Percentiles rank a stretch among this genome's conserved stretches.
Evolutionary conservation across 2,888 invertebrate species (phyloP).

Genomic region (Endomychus coccineus): DNA sequence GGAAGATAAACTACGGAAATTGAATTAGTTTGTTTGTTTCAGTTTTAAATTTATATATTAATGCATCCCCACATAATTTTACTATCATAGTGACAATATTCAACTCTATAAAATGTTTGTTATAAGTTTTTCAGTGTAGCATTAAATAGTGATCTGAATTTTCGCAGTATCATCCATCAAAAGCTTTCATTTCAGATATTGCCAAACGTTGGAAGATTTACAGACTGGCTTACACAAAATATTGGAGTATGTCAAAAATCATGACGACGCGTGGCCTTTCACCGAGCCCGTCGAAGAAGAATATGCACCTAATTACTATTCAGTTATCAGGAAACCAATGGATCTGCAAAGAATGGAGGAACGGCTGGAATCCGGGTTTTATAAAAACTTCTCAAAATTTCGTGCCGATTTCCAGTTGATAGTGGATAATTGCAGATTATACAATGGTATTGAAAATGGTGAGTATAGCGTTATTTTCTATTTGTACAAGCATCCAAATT

Average conservation of each 20-base stretch:
- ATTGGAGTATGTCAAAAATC: slow-evolving; percentile 76
- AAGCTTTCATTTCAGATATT: slow-evolving; percentile 62
- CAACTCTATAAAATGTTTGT: too few relatives aligned
- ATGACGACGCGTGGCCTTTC: slow-evolving; percentile 93
- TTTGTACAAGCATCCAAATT: background rate
- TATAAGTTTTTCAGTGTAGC: too few relatives aligned
- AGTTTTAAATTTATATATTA: too few relatives aligned
- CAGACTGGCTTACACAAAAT: slow-evolving; percentile 90
- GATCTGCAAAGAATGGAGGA: slow-evolving; percentile 83
- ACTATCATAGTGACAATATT: too few relatives aligned
- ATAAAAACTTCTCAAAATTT: slow-evolving; percentile 71
- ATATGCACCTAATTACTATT: slow-evolving; percentile 80
- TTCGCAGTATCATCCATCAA: too few relatives aligned
- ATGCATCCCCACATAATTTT: too few relatives aligned
- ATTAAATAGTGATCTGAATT: too few relatives aligned
- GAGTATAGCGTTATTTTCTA: slow-evolving; percentile 33
- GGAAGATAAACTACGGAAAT: too few relatives aligned
- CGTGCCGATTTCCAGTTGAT: slow-evolving; percentile 85
- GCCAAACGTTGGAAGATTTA: slow-evolving; percentile 75
- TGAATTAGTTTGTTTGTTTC: too few relatives aligned
- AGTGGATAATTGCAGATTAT: slow-evolving; percentile 85
- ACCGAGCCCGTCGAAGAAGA: slow-evolving; percentile 88
- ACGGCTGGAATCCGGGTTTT: slow-evolving; percentile 72
- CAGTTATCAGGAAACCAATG: slow-evolving; percentile 73
- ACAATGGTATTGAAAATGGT: slow-evolving; percentile 93